phyloP scores from a whole-genome alignment of 2,888 invertebrate species.

The Stenurella melanura region DNA sequence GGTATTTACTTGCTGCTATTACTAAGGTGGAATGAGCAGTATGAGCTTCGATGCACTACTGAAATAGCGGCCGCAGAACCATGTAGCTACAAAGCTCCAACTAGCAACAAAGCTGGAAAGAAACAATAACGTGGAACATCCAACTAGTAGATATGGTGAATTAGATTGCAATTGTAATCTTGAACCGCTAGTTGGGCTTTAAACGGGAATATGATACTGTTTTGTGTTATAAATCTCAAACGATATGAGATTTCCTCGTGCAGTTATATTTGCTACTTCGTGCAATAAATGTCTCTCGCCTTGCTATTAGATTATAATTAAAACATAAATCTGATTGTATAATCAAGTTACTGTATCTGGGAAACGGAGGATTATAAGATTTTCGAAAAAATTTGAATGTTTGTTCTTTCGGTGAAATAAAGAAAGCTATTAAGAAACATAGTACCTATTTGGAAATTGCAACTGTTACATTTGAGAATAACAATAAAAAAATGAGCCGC shows the following conservation, averaged over 20 bases:
- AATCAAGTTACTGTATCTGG: too few relatives aligned
- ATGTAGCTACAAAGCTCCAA: neutral
- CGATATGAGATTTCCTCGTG: conserved; percentile 1
- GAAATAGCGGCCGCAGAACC: conserved; percentile 8
- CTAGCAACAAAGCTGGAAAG: conserved; percentile 25
- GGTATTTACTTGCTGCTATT: conserved; percentile 9
- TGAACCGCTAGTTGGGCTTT: conserved; percentile 12
- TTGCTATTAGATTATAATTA: too few relatives aligned
- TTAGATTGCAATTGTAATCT: conserved; percentile 33
- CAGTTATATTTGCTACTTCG: neutral
- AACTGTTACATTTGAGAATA: too few relatives aligned
- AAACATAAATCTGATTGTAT: too few relatives aligned
- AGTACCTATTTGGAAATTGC: too few relatives aligned
- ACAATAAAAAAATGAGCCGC: too few relatives aligned
- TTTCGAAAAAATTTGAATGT: too few relatives aligned
- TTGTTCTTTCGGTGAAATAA: too few relatives aligned
- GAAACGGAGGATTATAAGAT: too few relatives aligned
- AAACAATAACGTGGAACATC: conserved; percentile 26
- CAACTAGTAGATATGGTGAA: conserved; percentile 20
- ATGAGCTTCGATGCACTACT: neutral
- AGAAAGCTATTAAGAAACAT: too few relatives aligned
- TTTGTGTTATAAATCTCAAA: conserved; percentile 28
- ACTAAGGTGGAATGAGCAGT: neutral
- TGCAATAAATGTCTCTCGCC: too few relatives aligned
- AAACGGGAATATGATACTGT: conserved; percentile 22